These are phyloP conservation scores for Tetranychus truncatus DNA, from an alignment of 2,888 invertebrate genomes.

Conservation along the genomic window DNA sequence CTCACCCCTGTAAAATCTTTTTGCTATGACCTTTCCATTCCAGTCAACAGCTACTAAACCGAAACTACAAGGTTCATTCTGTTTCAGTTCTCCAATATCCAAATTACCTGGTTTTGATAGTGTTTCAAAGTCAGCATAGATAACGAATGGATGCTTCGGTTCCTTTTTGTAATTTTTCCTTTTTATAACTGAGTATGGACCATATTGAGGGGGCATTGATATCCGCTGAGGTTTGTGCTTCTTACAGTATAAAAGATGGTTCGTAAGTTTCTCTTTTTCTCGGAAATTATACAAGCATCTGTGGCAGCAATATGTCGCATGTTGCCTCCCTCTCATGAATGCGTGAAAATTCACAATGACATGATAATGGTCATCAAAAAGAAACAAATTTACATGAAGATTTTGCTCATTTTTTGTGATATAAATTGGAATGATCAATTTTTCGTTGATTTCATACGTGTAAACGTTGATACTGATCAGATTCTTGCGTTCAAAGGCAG, in stretches of 20 bases:
- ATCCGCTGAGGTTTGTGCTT: too few species aligned
- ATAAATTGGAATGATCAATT: background rate
- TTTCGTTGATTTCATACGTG: background rate
- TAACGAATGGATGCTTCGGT: background rate
- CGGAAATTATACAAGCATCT: too few species aligned
- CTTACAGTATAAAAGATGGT: too few species aligned
- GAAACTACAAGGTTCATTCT: background rate
- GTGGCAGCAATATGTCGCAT: too few species aligned
- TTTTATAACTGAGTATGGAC: too few species aligned
- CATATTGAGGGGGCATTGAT: too few species aligned
- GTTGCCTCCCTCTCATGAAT: too few species aligned
- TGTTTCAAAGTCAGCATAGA: conserved; percentile 8
- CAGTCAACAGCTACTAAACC: background rate
- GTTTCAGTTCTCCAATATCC: background rate
- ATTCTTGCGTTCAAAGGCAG: background rate
- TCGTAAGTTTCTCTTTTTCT: too few species aligned
- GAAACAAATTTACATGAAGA: too few species aligned
- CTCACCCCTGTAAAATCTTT: background rate
- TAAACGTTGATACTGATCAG: background rate
- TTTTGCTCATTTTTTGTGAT: background rate
- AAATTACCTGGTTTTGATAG: background rate
- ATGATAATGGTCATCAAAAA: too few species aligned
- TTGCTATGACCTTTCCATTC: background rate
- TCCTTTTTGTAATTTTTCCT: background rate
- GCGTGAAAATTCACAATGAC: too few species aligned